Evolutionary conservation across 1,140 invertebrate genomes (phyloP).

Genomic region (Dendroctonus ponderosae): DNA sequence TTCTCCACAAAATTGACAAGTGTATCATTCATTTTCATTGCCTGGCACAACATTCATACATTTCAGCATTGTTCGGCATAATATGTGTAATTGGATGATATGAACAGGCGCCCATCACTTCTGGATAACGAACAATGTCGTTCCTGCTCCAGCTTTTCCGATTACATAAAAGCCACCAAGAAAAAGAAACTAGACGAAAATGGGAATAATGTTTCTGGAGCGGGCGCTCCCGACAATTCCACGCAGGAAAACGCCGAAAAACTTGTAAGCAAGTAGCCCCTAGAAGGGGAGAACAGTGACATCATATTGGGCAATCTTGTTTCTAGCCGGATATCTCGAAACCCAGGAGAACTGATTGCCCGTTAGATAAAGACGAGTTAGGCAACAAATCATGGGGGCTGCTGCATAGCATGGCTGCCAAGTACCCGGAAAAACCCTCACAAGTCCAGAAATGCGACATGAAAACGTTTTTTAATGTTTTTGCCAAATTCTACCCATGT

Average conservation of each 20-base stretch:
- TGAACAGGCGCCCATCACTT: constrained; percentile 43
- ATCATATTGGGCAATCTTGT: not conserved
- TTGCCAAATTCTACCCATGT: constrained; percentile 95
- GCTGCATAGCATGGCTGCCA: constrained; percentile 95
- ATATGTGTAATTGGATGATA: constrained; percentile 25
- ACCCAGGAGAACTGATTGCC: constrained; percentile 60
- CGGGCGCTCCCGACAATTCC: not conserved
- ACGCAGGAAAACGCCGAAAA: not conserved
- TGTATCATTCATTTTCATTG: constrained; percentile 12
- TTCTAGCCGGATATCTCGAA: constrained; percentile 27
- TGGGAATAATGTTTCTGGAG: constrained; percentile 18
- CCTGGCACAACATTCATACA: not conserved
- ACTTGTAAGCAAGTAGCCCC: not conserved
- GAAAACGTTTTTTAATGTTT: constrained; percentile 77
- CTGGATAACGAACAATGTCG: constrained; percentile 49
- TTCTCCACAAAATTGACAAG: constrained; percentile 29
- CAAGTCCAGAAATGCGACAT: constrained; percentile 72
- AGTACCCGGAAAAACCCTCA: constrained; percentile 87
- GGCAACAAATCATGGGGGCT: constrained; percentile 85
- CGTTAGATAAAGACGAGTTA: constrained; percentile 72
- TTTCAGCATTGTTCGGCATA: constrained; percentile 14
- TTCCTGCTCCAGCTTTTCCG: constrained; percentile 48
- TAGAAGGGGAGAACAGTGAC: no score
- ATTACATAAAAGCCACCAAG: constrained; percentile 46
- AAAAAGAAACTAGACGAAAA: constrained; percentile 40